Evolutionary conservation across 2,113 vertebrate species (phyloP), one percentile per base, ranked within the genome.

Genomic region (Osmerus eperlanus): DNA sequence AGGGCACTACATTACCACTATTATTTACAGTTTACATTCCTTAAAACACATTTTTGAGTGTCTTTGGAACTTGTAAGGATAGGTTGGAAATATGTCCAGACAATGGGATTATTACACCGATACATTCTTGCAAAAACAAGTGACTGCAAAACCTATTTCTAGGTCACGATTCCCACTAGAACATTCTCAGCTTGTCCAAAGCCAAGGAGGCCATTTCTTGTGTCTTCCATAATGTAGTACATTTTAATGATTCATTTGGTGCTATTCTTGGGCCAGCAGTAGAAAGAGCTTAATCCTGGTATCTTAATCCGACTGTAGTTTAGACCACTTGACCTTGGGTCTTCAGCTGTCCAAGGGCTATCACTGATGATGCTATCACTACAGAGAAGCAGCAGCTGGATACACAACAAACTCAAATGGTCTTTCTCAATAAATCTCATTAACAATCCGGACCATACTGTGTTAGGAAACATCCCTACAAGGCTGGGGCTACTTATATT

Each of bases 281-380:
- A 73, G 70, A 69, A 75, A 74, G 54, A 63, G 18, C 75, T 82
- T 64, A 59, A 74, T 76, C 69, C 71, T 66, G 19, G 82, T 72
- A 77, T 77, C 56, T 79, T 66, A 79, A 78, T 77, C 68, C 65
- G 36, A 62, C 41, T 47, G 9, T 47, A 47, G 55, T 75, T 70
- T 53, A 72, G 68, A 71, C 72, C 68, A 62, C 62, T 70, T 83
- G 78, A 84, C 79, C 70, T 71, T 69, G 56, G 54, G 23, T 68
- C 32, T 78, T 84, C 63, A 58, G 68, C 61, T 74, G 77, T 41
- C 71, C 54, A 28, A 60, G 32, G 53, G 47, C 36, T 67, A 70
- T 52, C 55, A 16, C 67, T 64, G 63, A 65, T 64, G 12, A 51
- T 54, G 21, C 28, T 58, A 62, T 74, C 21, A 16, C 55, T 70